phyloP scores from a whole-genome alignment of 2,113 vertebrate species.

The Scartelaos histophorus region DNA sequence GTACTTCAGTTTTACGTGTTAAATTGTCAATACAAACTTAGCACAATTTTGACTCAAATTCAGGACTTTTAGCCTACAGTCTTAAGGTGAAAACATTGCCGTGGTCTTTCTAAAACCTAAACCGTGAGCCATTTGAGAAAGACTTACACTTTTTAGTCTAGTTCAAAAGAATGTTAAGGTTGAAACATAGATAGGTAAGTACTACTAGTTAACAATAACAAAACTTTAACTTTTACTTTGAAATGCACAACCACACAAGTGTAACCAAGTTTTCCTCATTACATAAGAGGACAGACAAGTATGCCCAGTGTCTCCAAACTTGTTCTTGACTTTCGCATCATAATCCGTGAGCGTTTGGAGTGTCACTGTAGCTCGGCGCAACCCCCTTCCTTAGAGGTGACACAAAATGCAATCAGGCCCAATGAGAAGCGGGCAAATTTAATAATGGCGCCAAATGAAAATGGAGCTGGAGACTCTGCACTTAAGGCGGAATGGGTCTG shows the following conservation, averaged over 20 bases:
- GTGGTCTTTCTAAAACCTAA: too few species aligned
- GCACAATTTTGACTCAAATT: too few species aligned
- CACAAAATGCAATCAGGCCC: conserved; percentile 73
- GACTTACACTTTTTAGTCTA: too few species aligned
- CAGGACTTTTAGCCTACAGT: too few species aligned
- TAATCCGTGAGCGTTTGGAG: conserved; percentile 7
- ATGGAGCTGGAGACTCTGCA: conserved; percentile 70
- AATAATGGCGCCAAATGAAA: conserved; percentile 73
- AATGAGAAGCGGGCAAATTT: conserved; percentile 68
- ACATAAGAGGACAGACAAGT: not conserved
- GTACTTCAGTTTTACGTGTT: too few species aligned
- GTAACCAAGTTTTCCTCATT: not conserved
- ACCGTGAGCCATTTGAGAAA: too few species aligned
- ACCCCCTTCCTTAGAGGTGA: conserved; percentile 66
- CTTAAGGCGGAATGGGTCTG: conserved; percentile 62
- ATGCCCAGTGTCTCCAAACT: conserved; percentile 24
- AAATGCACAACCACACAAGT: not conserved
- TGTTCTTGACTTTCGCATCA: conserved; percentile 21
- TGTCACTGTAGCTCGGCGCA: conserved; percentile 19
- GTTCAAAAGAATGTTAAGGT: too few species aligned
- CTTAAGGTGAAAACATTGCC: too few species aligned
- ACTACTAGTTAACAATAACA: too few species aligned
- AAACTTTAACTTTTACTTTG: too few species aligned
- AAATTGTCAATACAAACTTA: too few species aligned
- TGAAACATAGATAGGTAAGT: too few species aligned